Base-by-base conservation (phyloP, 2,113 vertebrate species). In the Aythya baeri region DNA sequence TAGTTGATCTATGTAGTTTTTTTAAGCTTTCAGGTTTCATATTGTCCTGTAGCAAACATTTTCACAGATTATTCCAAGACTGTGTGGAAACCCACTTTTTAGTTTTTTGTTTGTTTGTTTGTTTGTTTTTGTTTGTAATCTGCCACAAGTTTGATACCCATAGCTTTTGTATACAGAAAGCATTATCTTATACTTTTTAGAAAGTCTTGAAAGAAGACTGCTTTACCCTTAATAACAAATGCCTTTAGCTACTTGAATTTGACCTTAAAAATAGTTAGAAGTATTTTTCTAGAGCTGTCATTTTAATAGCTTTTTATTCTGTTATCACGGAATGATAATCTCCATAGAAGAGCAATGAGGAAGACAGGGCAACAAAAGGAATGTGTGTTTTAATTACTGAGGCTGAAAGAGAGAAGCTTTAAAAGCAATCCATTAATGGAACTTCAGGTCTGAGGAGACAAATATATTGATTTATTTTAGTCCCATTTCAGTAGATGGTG, bases 11-110 rank as follows among this genome's bases (percentile, higher is more conserved):
- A 44, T 50, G 32, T 67, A 82, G 1, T 7, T 59, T 5, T 44
- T 66, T 32, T 18, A 52, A 21, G 25, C 11, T 81, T 86, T 58
- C 66, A 34, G 23, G 11, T 65, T 3, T 17, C 4, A 7, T 46
- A 8, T 50, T 59, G 3, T n/a, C 16, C 11, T 0, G 0, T 8
- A 62, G 13, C 23, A 58, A 74, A 3, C 2, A 62, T 4, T 58
- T 86, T 86, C 34, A 66, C 4, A 44, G 14, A 43, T 31, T 71
- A 62, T n/a, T 86, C 9, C 7, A 17, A 32, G 17, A 18, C 17
- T 77, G 1, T 13, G 62, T 5, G 26, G 38, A 54, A 91, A 70
- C 1, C 0, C 31, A 4, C 8, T 34, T 36, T 15, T 57, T 0
- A 2, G 11, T 29, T 27, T 57, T 65, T 12, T 13, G 12, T 41